Percentiles rank a stretch among this genome's conserved stretches.
Evolutionary conservation across 2,797 vertebrate species (phyloP).

Genomic region (Euphonia xanthogaster): DNA sequence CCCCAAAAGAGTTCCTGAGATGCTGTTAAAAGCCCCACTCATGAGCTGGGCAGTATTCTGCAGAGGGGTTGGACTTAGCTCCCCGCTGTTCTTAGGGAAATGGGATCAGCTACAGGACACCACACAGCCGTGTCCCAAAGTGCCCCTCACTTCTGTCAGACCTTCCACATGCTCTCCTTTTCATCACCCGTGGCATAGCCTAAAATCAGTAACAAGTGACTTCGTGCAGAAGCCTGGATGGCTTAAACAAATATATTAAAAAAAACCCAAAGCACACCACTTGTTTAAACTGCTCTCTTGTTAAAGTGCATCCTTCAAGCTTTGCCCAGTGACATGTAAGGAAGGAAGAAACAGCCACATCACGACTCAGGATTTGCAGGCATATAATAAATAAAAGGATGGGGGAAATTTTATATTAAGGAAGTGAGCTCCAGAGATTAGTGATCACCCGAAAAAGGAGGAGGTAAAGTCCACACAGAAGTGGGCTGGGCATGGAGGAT

Average conservation of each 20-base stretch:
- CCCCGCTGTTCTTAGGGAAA: background rate
- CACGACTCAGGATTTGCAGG: background rate
- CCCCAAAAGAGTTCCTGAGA: background rate
- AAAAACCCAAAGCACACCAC: background rate
- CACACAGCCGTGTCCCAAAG: background rate
- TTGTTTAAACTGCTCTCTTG: background rate
- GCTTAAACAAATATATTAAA: background rate
- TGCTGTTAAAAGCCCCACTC: background rate
- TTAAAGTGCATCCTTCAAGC: background rate
- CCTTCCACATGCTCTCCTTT: background rate
- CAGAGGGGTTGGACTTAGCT: background rate
- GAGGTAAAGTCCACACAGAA: background rate
- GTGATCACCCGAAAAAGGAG: background rate
- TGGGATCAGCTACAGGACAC: background rate
- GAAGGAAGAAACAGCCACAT: background rate
- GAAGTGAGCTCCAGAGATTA: background rate
- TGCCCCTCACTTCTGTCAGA: background rate
- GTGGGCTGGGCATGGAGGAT: accelerated
- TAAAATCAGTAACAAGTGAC: background rate
- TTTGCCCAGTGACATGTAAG: background rate
- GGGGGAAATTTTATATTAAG: background rate
- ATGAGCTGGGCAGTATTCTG: background rate
- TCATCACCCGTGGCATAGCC: background rate
- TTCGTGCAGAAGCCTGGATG: background rate
- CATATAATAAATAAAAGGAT: background rate